Percentiles rank a stretch among this genome's conserved stretches.
Evolutionary conservation across 2,797 vertebrate genomes (phyloP).

Genomic region (Odontamblyopus rebecca): DNA sequence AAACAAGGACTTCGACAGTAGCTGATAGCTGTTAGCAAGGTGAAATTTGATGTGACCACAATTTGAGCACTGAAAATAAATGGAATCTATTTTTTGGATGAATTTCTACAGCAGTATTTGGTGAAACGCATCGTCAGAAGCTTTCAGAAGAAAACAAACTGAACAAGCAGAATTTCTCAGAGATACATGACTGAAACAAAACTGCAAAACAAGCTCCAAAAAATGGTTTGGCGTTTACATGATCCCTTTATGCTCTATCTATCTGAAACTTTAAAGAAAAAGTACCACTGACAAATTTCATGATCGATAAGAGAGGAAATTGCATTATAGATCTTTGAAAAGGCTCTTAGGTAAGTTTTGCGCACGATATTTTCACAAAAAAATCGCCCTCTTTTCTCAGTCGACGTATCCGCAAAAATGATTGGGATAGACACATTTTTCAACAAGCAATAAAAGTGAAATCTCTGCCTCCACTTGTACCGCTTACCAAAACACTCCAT

Average conservation of each 20-base stretch:
- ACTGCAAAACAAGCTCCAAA: neutral
- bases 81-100: neutral
- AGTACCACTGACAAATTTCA: neutral
- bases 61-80: neutral
- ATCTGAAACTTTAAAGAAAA: neutral
- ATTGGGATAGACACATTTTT: slow-evolving; percentile 7
- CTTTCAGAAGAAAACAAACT: neutral
- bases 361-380: neutral
- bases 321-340: neutral
- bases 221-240: neutral
- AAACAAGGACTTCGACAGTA: neutral
- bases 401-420: neutral
- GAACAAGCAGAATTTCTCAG: neutral
- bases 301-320: neutral
- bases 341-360: neutral
- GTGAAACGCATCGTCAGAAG: neutral
- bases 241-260: neutral
- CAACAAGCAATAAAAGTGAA: slow-evolving; percentile 8
- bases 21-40: neutral
- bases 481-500: slow-evolving; percentile 1
- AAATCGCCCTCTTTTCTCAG: neutral
- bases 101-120: neutral
- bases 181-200: neutral
- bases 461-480: neutral
- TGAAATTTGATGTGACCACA: neutral